phyloP scores from a whole-genome alignment of 1,140 invertebrate genomes.

The Procambarus virginalis region DNA sequence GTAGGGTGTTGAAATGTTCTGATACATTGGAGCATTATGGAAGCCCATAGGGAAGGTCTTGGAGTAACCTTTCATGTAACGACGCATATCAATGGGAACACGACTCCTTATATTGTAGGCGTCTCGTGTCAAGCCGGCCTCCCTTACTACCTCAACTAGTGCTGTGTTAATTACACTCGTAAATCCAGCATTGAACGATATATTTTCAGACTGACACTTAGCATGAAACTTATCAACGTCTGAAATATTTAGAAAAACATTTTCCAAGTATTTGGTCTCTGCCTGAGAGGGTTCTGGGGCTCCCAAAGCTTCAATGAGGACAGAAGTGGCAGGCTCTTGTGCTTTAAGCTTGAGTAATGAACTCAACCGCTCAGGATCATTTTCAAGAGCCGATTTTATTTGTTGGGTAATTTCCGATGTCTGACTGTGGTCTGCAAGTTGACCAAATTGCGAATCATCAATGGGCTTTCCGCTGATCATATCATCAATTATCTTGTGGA shows the following conservation, averaged over 20 bases:
- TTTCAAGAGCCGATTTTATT: too few species aligned
- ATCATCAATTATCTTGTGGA: too few species aligned
- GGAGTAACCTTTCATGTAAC: slow-evolving; percentile 2
- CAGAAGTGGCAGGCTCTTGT: too few species aligned
- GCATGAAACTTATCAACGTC: background rate
- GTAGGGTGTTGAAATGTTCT: background rate
- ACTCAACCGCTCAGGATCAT: too few species aligned
- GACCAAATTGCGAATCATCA: too few species aligned
- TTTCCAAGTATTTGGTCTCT: too few species aligned
- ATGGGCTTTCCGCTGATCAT: too few species aligned
- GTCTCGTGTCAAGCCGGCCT: slow-evolving; percentile 3
- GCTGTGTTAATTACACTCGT: slow-evolving; percentile 3
- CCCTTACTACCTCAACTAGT: slow-evolving; percentile 21
- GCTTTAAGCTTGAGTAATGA: too few species aligned
- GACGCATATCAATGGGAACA: background rate
- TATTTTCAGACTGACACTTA: background rate
- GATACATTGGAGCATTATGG: background rate
- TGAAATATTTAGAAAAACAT: background rate
- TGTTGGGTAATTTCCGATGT: too few species aligned
- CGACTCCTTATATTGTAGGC: background rate
- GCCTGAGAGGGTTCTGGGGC: too few species aligned
- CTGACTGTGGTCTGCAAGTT: too few species aligned
- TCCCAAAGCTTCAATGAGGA: too few species aligned
- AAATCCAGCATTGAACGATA: slow-evolving; percentile 19
- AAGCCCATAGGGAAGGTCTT: background rate